Base-by-base conservation (phyloP, 2,888 invertebrate species). In the Eubasilissa splendida region DNA sequence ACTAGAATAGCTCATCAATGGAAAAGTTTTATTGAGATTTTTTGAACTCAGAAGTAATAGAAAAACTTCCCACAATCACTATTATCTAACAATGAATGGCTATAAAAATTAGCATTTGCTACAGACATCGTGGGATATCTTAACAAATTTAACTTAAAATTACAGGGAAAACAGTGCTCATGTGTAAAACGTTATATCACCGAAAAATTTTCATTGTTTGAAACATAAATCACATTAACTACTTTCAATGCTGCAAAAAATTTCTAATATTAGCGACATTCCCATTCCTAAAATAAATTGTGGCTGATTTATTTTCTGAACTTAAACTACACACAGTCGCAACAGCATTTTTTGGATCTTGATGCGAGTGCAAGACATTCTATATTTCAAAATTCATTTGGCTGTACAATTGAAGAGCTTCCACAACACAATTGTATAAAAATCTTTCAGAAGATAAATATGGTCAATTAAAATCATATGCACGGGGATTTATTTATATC, bases 81-180 rank as follows among this genome's bases (percentile, higher is more conserved):
- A 84, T 81, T 84, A 84, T 83, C 77, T 83, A 84, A 84, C 84
- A 58, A 10, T 14, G n/a, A 10, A 58, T 58, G 58, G 58, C 58
- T 58, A 14, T 58, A 1, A 14, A 84, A 85, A 84, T 85, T 85
- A 84, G 82, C 84, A 83, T 85, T 85, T 81, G 84, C 84, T 80
- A 83, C 81, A 63, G 82, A 85, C 84, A 84, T 84, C 77, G 84
- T 83, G 82, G 83, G 84, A 81, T 84, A 84, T 84, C 9, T 75
- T 42, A 59, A 75, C 78, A 83, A 83, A 79, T 83, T 85, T 63
- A 84, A 84, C 84, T 85, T 85, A 81, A 85, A 80, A 84, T 85
- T 84, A 75, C 83, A 84, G 84, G 84, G 84, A 83, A 84, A 84
- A 85, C 84, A 81, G 82, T 84, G 84, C 84, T 79, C 84, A 84